phyloP scores from a whole-genome alignment of 2,113 vertebrate species.

The Gobiocypris rarus region DNA sequence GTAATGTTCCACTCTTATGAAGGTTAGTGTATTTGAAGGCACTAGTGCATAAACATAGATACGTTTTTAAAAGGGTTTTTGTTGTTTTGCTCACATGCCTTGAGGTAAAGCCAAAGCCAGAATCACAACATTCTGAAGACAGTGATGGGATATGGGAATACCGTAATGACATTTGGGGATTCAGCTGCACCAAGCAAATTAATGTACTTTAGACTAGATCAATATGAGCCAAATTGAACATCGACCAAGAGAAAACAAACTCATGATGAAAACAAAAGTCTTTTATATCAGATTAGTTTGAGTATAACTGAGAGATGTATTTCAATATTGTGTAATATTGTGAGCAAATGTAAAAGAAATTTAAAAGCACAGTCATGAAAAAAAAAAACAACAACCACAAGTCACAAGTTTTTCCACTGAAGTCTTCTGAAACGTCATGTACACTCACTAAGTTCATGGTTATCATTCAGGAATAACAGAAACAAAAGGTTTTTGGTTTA shows the following conservation, averaged over 20 bases:
- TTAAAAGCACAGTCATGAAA: not conserved
- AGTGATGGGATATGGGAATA: conserved; percentile 14
- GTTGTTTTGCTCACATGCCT: conserved; percentile 16
- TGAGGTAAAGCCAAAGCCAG: conserved; percentile 10
- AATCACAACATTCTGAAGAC: not conserved
- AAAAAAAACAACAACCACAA: not conserved
- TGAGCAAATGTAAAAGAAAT: not conserved
- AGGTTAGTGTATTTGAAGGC: not conserved
- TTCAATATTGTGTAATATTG: not conserved
- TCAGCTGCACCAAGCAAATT: conserved; percentile 20
- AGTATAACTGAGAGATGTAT: not conserved
- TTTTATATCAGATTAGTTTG: not conserved
- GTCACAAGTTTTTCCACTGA: too few species aligned
- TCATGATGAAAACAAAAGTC: not conserved
- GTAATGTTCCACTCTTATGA: not conserved
- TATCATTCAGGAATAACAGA: too few species aligned
- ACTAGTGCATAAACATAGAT: not conserved
- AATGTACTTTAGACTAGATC: conserved; percentile 18
- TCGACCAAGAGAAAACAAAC: not conserved
- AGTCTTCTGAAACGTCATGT: not conserved
- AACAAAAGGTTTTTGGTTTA: not conserved
- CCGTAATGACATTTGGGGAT: conserved; percentile 21
- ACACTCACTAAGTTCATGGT: not conserved
- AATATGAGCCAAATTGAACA: conserved; percentile 30
- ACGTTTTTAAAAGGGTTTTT: conserved; percentile 2